Evolutionary conservation across 2,113 vertebrate species (phyloP), one percentile per base, ranked within the genome.

Genomic region (Artemisiospiza belli): DNA sequence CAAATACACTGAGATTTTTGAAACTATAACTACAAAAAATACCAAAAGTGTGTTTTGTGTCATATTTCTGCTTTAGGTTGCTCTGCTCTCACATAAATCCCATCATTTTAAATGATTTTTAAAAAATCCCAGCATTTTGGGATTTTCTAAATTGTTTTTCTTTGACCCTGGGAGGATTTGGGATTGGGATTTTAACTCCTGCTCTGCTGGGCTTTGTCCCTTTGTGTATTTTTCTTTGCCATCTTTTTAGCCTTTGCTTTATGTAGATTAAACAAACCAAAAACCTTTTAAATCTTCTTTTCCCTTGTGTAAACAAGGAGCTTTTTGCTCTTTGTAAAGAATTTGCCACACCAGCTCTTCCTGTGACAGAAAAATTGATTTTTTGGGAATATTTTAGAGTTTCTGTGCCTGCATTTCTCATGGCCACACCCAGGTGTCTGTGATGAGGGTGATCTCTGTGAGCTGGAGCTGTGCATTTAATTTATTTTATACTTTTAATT

Each of bases 341-440:
- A 31, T 37, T 54, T 47, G 0, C 0, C 1, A 11, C 5, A 57
- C 44, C 49, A 11, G 46, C 49, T 52, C 54, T 11, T 25, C 24
- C 74, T 28, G 2, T 4, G 43, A 5, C 8, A 39, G 23, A 23
- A 90, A 63, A 68, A 6, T 6, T 0, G 4, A 6, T 1, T 5
- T n/a, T 39, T 22, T 4, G 1, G 16, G 25, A 23, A 17, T 0
- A 2, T 28, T 30, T 15, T 1, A 5, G 15, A 5, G 5, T 27
- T 82, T n/a, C 13, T 80, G 31, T 35, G n/a, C 1, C 12, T 4
- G 7, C 10, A 0, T 64, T 77, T 30, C 39, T 27, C 3, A 3
- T 7, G 3, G n/a, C 30, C 8, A 2, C 35, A 17, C 5, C 27
- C 25, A 15, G 37, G 12, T 16, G 15, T 18, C 22, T 0, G 2